phyloP scores from a whole-genome alignment of 2,113 vertebrate genomes.

The Nycticebus coucang region DNA sequence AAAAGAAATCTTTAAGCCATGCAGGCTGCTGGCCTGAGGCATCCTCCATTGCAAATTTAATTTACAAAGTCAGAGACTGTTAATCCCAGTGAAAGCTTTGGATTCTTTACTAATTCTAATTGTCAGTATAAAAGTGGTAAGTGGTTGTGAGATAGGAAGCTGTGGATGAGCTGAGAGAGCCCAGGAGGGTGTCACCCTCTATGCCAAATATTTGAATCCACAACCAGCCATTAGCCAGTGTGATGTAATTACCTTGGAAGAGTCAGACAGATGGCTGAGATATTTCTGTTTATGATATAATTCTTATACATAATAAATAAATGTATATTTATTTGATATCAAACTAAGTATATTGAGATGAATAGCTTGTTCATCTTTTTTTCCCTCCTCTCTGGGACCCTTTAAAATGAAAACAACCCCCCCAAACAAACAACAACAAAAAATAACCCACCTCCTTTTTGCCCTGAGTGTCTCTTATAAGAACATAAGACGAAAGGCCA shows the following conservation, averaged over 20 bases:
- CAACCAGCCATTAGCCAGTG: conserved; percentile 19
- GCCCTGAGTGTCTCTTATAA: background rate
- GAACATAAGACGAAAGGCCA: conserved; percentile 22
- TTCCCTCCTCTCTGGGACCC: background rate
- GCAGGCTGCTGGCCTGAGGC: background rate
- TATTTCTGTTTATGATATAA: conserved; percentile 36
- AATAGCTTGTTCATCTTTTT: background rate
- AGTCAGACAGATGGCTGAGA: conserved; percentile 66
- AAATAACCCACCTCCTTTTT: background rate
- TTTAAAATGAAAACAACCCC: background rate
- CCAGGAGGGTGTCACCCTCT: conserved; percentile 46
- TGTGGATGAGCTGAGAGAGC: conserved; percentile 48
- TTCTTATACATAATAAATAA: background rate
- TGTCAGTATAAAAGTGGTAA: conserved; percentile 35
- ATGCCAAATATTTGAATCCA: conserved; percentile 68
- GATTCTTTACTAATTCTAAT: conserved; percentile 38
- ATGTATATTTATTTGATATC: conserved; percentile 44
- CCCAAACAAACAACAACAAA: too few species aligned
- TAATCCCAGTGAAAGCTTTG: conserved; percentile 13
- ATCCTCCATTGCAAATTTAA: background rate
- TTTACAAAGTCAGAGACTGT: conserved; percentile 34
- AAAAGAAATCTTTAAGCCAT: background rate
- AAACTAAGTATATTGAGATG: conserved; percentile 15
- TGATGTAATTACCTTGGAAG: conserved; percentile 50
- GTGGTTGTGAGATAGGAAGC: conserved; percentile 48